Base-by-base conservation (phyloP, 2,888 invertebrate species). In the Neocrepidodera transversa region DNA sequence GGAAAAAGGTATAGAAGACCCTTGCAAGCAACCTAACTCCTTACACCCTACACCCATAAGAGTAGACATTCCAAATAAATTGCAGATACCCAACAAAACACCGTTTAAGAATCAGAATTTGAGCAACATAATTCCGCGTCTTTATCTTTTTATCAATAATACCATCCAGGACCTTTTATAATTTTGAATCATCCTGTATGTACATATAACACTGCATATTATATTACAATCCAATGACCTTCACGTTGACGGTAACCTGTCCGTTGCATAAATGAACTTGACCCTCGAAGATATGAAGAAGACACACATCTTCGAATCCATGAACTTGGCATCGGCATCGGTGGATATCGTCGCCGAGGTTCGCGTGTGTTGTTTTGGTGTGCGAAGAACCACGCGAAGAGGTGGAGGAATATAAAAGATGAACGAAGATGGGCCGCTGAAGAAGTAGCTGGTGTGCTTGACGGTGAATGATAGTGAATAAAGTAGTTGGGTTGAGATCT, bases 391-490 rank as follows among this genome's bases (percentile, higher is more conserved):
- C 36, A 38, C 38, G 16, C 32, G 50, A 64, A 63, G 69, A 66
- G 66, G 69, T 68, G 69, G 69, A 66, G 64, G 68, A 65, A 66
- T 68, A 68, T 69, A 69, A 68, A 68, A 57, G 57, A 62, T 32
- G 61, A 35, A 20, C 50, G 42, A 59, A 60, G 63, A 65, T 58
- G 50, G 47, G 53, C 51, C 35, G 55, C 59, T 47, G 56, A 65
- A 65, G 67, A 63, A 65, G 64, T 58, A 49, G 50, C 53, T 48
- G 45, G 48, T 54, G 48, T 47, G 42, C 23, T 52, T 50, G 53
- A 45, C 49, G 32, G 59, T 62, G 53, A 45, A 57, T 54, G 59
- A 55, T 43, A 42, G 56, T 50, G 54, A 36, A 47, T 50, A 45
- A 20, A 13, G 40, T 45, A 13, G 45, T 30, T 16, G 49, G 11